Base-by-base conservation (phyloP, 1,140 invertebrate species). In the Solen grandis region DNA sequence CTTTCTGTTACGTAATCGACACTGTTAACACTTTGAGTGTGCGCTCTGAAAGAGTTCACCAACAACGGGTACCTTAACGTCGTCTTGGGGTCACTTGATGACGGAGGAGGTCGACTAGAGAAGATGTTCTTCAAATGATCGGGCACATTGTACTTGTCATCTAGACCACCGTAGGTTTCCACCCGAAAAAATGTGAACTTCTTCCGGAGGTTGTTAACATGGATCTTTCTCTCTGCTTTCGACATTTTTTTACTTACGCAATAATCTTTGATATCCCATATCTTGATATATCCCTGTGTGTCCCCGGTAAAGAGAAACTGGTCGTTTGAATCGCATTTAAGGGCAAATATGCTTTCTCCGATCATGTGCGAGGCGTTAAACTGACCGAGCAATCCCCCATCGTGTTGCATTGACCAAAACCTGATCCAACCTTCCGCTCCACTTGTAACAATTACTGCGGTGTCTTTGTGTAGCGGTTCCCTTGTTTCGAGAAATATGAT, bases 171-270 rank as follows among this genome's bases (percentile, higher is more conserved):
- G 60, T 38, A 35, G 55, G 60, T 74, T 63, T 77, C 80, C 62
- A 83, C 36, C 74, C 84, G 19, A 46, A 86, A 89, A 90, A 96
- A 96, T 78, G 95, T 94, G 90, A 96, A 96, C 85, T 94, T 93
- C 75, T 95, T 80, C 36, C 94, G 92, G 29, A 95, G 92, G 25
- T 88, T 93, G 92, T 95, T 94, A 84, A 90, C 93, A 46, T 94
- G 89, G 70, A 93, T 50, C 10, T 76, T 74, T 46, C 70, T 46
- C 29, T 83, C 52, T 68, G 84, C 85, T 68, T 5, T 74, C 57
- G 62, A 70, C 50, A 84, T 31, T 36, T 60, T 68, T 31, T 78
- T 73, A 81, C 52, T 83, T 85, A 90, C 46, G 54, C 90, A 89
- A 59, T 88, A 91, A 10, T 88, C 84, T 2, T 83, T 65, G 13